Percentiles rank a stretch among this genome's conserved stretches.
Conservation (phyloP, 2,888 invertebrate genomes). For the Disparrhopalites patrizii region DNA sequence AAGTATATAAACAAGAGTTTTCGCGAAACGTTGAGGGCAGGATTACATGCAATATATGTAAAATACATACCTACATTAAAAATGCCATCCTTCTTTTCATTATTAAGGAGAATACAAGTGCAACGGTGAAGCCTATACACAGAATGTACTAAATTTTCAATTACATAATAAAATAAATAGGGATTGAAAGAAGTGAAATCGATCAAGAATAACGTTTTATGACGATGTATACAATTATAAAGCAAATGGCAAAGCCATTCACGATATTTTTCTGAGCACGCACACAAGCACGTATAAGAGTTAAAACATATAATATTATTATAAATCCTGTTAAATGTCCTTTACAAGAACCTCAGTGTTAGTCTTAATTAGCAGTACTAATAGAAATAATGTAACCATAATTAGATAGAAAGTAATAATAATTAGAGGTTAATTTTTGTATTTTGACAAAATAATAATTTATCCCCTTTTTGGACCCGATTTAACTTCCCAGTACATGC, state of each 20-base stretch:
- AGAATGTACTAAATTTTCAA: background rate
- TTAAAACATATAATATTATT: background rate
- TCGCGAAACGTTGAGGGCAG: too few relatives aligned
- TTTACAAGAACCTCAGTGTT: background rate
- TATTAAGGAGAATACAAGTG: too few relatives aligned
- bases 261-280: conserved; percentile 20
- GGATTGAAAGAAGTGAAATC: background rate
- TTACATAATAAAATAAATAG: background rate
- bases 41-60: too few relatives aligned
- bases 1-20: too few relatives aligned
- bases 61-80: too few relatives aligned
- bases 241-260: conserved; percentile 9
- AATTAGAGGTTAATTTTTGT: background rate
- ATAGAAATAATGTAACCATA: background rate
- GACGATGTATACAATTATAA: conserved; percentile 4
- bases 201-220: background rate
- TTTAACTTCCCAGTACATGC: too few relatives aligned
- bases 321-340: too few relatives aligned
- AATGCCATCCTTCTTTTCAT: too few relatives aligned
- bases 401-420: background rate
- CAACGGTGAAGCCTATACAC: background rate
- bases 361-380: background rate
- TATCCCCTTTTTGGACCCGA: conserved; percentile 5
- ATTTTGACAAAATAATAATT: background rate
- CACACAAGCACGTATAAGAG: background rate